phyloP scores from a whole-genome alignment of 1,140 invertebrate genomes.

The Drosophila repletoides region DNA sequence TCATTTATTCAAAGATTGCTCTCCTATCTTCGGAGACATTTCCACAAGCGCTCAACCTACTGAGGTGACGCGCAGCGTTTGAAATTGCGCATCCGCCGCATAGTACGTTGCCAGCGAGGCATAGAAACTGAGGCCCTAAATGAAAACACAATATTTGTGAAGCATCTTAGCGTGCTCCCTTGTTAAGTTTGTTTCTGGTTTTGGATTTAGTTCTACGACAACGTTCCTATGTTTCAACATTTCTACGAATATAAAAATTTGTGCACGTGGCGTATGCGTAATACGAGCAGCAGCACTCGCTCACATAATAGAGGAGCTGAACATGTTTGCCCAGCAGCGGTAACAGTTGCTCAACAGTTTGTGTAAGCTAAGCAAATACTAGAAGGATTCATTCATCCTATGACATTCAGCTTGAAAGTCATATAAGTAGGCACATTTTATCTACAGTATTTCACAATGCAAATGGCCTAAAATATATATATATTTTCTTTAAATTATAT shows the following conservation, averaged over 20 bases:
- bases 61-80: too few relatives aligned
- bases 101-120: not conserved
- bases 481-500: too few relatives aligned
- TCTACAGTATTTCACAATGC: too few relatives aligned
- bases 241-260: too few relatives aligned
- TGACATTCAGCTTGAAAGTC: not conserved
- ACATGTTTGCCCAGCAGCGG: slow-evolving; percentile 4
- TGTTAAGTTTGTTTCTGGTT: slow-evolving; percentile 23
- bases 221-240: too few relatives aligned
- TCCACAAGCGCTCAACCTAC: too few relatives aligned
- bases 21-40: too few relatives aligned
- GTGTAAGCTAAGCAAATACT: slow-evolving; percentile 10
- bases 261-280: slow-evolving; percentile 32
- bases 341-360: slow-evolving; percentile 9
- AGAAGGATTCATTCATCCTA: not conserved
- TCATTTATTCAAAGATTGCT: too few relatives aligned
- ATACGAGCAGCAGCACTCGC: slow-evolving; percentile 1
- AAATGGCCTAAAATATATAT: not conserved
- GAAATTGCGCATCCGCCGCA: slow-evolving; percentile 30
- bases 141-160: slow-evolving; percentile 65
- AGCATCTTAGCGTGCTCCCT: slow-evolving; percentile 38
- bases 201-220: not conserved
- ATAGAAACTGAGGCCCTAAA: slow-evolving; percentile 24
- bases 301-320: not conserved
- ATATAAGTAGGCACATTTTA: not conserved